Evolutionary conservation across 2,797 vertebrate species (phyloP).

Genomic region (Cynopterus sphinx): DNA sequence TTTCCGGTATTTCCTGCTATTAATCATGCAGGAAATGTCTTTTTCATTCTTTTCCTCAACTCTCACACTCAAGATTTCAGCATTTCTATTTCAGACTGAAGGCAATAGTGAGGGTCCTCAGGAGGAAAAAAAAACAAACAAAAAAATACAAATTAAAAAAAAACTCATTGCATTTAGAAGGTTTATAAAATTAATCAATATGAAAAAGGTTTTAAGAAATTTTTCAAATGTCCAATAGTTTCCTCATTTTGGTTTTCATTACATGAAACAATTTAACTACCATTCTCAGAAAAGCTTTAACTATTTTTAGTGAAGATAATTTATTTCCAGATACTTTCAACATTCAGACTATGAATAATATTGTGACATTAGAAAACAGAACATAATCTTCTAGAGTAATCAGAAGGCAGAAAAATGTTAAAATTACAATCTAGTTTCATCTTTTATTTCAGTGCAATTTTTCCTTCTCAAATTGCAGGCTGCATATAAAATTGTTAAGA

Average conservation of each 20-base stretch:
- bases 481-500: background rate
- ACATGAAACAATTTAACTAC: background rate
- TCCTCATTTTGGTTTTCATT: background rate
- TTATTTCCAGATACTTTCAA: conserved; percentile 29
- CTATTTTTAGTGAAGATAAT: background rate
- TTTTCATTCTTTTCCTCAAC: conserved; percentile 44
- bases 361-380: background rate
- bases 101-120: background rate
- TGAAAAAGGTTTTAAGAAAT: background rate
- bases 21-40: conserved; percentile 61
- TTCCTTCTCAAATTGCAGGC: background rate
- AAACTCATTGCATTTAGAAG: background rate
- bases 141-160: background rate
- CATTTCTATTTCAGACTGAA: conserved; percentile 54
- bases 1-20: conserved; percentile 73
- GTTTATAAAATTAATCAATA: background rate
- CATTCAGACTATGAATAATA: conserved; percentile 21
- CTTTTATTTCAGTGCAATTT: background rate
- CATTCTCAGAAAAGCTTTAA: background rate
- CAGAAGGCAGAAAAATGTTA: conserved; percentile 7
- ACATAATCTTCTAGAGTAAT: background rate
- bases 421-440: background rate
- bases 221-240: background rate
- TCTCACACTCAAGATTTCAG: conserved; percentile 46
- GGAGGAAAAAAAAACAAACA: background rate